These are phyloP conservation scores for Gymnodraco acuticeps DNA, from an alignment of 2,797 vertebrate species.

Conservation along the genomic window DNA sequence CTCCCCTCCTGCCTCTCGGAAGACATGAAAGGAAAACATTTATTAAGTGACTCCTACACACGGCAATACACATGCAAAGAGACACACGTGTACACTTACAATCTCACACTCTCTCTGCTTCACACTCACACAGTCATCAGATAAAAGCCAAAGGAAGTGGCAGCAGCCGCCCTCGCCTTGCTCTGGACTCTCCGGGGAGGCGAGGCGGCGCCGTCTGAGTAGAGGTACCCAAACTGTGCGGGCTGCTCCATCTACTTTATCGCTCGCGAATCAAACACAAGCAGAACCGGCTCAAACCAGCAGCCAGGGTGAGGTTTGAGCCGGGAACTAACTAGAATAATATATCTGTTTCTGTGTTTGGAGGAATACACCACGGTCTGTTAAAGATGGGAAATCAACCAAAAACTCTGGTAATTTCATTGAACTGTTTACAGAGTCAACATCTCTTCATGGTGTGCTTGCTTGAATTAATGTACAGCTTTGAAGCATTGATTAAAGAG, in stretches of 20 bases:
- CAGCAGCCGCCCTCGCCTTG: conserved; percentile 76
- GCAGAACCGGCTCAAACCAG: conserved; percentile 41
- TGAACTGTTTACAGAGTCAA: conserved; percentile 25
- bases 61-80: conserved; percentile 26
- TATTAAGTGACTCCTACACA: conserved; percentile 63
- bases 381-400: not conserved
- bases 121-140: conserved; percentile 69
- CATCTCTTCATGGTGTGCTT: not conserved
- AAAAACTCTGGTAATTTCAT: too few species aligned
- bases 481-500: not conserved
- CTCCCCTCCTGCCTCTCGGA: conserved; percentile 38
- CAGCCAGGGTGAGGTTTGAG: conserved; percentile 35
- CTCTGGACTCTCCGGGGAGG: conserved; percentile 74
- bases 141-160: conserved; percentile 80
- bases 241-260: conserved; percentile 56
- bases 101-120: conserved; percentile 40
- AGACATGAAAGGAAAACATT: conserved; percentile 60
- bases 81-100: conserved; percentile 29
- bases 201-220: conserved; percentile 74
- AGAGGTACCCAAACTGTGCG: conserved; percentile 64
- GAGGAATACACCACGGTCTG: conserved; percentile 1
- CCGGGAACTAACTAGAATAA: conserved; percentile 27
- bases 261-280: conserved; percentile 52
- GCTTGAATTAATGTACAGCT: not conserved
- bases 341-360: conserved; percentile 23